Evolutionary conservation across 2,113 vertebrate genomes (phyloP), one percentile per base, ranked within the genome.

Genomic region (Cromileptes altivelis): DNA sequence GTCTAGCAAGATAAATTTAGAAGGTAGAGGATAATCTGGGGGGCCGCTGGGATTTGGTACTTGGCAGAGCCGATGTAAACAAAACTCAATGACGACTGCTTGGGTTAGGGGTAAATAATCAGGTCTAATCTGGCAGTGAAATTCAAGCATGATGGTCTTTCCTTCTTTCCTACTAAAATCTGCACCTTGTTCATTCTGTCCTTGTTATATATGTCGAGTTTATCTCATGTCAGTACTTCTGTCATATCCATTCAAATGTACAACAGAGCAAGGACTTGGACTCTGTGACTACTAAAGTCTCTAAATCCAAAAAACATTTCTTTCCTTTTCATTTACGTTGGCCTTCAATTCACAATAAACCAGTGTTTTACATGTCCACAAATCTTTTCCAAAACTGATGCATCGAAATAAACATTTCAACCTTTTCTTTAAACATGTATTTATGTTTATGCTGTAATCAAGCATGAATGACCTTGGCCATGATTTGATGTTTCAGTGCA

Each of bases 21-120:
- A 77, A 62, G 60, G 65, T 72, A 65, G 78, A 70, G 60, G 76
- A 81, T 88, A 85, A 91, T 90, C 83, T 70, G 45, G 62, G 71
- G 68, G 71, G 69, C 55, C 76, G 67, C 70, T 84, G 72, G 86
- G 88, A 91, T 91, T 89, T 88, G 78, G 74, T 75, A 50, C 58
- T 88, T 84, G 84, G 89, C 85, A 88, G 79, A 81, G 75, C 6
- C 0, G 27, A 85, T n/a, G 68, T 85, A 81, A 85, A 86, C 67
- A 89, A 85, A 85, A 84, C 23, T 70, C 42, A 74, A 45, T 80
- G 70, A 70, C 2, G 56, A 79, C 57, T 83, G 68, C 85, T 86
- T 81, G 55, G 78, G 88, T 91, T 78, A 58, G 56, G 72, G 68
- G 71, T 75, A 64, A 79, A 85, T 85, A 85, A 81, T 88, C 80